A percentile compares a stretch with the other conserved stretches of the same genome.
phyloP scores from a whole-genome alignment of 2,113 vertebrate genomes.

The Labeo catla region DNA sequence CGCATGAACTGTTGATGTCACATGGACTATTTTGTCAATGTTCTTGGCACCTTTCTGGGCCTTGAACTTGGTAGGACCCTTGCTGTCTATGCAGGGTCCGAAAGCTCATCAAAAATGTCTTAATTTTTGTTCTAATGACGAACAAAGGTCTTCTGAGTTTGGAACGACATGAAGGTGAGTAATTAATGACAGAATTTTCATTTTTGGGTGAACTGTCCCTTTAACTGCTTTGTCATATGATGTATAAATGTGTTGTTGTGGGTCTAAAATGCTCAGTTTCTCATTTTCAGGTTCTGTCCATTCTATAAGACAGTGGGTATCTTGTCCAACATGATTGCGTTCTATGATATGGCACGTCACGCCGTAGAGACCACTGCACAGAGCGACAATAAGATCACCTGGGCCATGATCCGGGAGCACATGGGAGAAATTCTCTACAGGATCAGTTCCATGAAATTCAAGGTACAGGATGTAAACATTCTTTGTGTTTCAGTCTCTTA shows the following conservation, averaged over 20 bases:
- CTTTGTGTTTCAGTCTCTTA: background rate
- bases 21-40: no score
- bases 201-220: no score
- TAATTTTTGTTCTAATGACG: no score
- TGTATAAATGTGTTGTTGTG: background rate
- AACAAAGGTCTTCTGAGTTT: no score
- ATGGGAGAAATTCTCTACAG: constrained; percentile 95
- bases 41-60: no score
- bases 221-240: background rate
- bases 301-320: constrained; percentile 98
- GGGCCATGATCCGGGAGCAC: constrained; percentile 94
- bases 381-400: constrained; percentile 98
- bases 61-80: no score
- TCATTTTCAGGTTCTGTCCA: constrained; percentile 87
- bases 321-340: constrained; percentile 93
- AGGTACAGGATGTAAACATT: constrained; percentile 76
- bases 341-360: constrained; percentile 96
- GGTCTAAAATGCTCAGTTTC: background rate
- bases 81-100: no score
- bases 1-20: no score
- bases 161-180: no score
- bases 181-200: no score
- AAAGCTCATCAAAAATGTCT: no score
- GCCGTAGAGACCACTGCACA: constrained; percentile 97
- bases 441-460: constrained; percentile 97